Conservation (phyloP, 2,113 vertebrate species). For the Rhodinocichla rosea region DNA sequence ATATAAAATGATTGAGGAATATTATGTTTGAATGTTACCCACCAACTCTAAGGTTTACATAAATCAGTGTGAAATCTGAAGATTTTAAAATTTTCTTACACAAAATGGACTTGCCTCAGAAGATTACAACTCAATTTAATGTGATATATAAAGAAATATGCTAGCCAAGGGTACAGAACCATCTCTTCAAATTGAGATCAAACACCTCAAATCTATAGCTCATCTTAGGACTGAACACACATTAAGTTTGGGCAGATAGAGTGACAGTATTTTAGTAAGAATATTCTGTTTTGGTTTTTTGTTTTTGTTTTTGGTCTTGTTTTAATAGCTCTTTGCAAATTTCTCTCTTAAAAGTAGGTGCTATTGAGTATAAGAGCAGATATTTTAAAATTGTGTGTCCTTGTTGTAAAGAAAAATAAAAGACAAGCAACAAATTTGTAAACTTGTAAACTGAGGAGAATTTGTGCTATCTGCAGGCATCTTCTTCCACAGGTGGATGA, state of each 20-base stretch:
- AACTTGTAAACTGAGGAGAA: neutral
- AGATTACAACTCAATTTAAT: neutral
- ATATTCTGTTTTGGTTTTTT: neutral
- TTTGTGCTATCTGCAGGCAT: neutral
- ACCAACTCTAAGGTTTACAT: neutral
- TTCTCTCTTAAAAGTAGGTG: neutral
- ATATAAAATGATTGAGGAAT: neutral
- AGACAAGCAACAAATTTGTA: neutral
- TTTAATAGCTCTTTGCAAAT: neutral
- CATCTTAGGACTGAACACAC: neutral
- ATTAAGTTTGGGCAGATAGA: neutral
- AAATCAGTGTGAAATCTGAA: neutral
- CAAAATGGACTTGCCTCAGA: neutral
- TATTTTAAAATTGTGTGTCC: neutral
- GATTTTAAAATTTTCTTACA: neutral
- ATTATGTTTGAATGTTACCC: neutral
- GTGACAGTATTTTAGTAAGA: neutral
- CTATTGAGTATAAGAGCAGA: neutral
- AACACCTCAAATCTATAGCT: neutral
- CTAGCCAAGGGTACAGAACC: neutral
- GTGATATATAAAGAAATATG: neutral
- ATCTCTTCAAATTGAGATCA: neutral
- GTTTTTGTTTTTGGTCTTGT: neutral
- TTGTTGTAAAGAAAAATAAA: neutral
- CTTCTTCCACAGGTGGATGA: neutral